phyloP scores from a whole-genome alignment of 2,797 vertebrate species.

The Phalloptychus januarius region DNA sequence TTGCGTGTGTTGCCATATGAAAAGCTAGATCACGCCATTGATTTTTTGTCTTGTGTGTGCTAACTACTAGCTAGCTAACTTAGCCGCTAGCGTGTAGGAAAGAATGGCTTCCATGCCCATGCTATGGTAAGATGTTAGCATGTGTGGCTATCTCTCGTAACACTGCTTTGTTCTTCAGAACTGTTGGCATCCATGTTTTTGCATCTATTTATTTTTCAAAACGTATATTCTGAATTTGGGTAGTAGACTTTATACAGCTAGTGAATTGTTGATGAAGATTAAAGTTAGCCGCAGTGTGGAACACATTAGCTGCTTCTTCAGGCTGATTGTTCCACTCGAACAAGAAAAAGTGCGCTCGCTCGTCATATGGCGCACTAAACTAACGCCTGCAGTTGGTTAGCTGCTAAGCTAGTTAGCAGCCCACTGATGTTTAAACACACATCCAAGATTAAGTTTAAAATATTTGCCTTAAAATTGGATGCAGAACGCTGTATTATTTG shows the following conservation, averaged over 20 bases:
- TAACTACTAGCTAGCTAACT: conserved; percentile 49
- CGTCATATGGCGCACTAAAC: conserved; percentile 62
- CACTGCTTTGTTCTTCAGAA: conserved; percentile 47
- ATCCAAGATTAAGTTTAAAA: fast-evolving
- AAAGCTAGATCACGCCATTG: conserved; percentile 20
- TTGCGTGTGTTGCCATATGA: background rate
- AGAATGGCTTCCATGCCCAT: conserved; percentile 70
- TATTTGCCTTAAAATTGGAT: fast-evolving
- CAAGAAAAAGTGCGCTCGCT: conserved; percentile 73
- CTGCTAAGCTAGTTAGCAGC: conserved; percentile 11
- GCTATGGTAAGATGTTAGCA: conserved; percentile 55
- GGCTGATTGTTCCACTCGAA: conserved; percentile 67
- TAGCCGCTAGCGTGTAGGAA: conserved; percentile 57
- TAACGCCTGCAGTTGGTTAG: conserved; percentile 20
- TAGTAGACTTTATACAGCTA: fast-evolving
- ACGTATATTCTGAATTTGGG: fast-evolving
- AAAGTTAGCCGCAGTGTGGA: conserved; percentile 14
- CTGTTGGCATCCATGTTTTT: fast-evolving
- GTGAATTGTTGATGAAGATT: background rate
- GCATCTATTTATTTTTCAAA: fast-evolving
- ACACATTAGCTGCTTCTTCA: conserved; percentile 18
- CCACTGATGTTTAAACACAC: background rate
- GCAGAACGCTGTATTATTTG: background rate
- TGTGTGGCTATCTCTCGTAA: conserved; percentile 17
- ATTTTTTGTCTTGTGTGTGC: conserved; percentile 32